Percentiles rank a stretch among this genome's conserved stretches.
Conservation (phyloP, 2,888 invertebrate species). For the Drosophila siamana region DNA sequence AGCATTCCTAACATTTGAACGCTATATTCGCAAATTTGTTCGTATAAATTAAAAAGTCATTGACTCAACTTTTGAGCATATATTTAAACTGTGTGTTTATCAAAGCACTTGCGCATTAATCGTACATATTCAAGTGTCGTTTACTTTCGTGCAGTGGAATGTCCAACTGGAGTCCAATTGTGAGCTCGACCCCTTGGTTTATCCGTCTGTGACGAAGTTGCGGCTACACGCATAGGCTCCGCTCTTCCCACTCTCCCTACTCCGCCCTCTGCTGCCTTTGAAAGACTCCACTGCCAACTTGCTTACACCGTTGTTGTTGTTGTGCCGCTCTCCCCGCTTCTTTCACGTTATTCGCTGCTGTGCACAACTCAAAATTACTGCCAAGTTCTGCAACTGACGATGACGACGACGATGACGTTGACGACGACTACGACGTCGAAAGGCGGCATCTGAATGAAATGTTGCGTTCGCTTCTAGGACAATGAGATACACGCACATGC, state of each 20-base stretch:
- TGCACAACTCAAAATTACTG: slow-evolving; percentile 73
- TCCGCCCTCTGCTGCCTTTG: not conserved
- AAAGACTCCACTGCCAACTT: not conserved
- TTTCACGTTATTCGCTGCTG: slow-evolving; percentile 37
- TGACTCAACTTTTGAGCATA: too few species aligned
- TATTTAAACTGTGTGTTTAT: too few species aligned
- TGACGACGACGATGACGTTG: slow-evolving; percentile 48
- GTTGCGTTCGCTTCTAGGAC: slow-evolving; percentile 66
- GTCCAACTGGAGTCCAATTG: slow-evolving; percentile 26
- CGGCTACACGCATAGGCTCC: slow-evolving; percentile 68
- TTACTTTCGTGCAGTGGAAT: slow-evolving; percentile 28
- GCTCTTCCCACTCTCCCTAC: too few species aligned
- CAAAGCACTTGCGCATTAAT: not conserved
- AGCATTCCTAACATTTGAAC: too few species aligned
- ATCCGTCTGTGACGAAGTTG: slow-evolving; percentile 62
- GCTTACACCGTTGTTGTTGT: not conserved
- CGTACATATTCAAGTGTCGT: not conserved
- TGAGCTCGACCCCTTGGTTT: slow-evolving; percentile 26
- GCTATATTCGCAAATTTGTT: too few species aligned
- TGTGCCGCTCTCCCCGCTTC: slow-evolving; percentile 1
- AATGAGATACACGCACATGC: slow-evolving; percentile 43
- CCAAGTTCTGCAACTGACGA: slow-evolving; percentile 76
- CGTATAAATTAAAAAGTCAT: too few species aligned
- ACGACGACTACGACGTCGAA: slow-evolving; percentile 26
- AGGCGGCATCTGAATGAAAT: slow-evolving; percentile 68